phyloP scores from a whole-genome alignment of 2,113 vertebrate genomes.

The Parus major region DNA sequence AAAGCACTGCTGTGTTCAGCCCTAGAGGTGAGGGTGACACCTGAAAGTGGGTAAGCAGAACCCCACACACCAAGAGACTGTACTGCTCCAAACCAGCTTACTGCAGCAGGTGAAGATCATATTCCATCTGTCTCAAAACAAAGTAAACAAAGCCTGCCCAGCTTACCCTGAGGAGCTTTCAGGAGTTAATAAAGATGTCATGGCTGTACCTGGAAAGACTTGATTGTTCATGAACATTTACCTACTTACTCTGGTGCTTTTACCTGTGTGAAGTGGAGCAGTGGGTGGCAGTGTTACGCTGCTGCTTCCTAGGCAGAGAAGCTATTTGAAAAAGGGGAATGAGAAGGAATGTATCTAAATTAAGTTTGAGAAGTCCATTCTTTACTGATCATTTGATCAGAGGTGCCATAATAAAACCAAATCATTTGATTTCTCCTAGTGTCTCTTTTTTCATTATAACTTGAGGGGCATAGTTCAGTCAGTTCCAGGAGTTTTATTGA shows the following conservation, averaged over 20 bases:
- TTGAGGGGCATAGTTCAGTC: background rate
- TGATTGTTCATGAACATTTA: background rate
- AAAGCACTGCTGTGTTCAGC: background rate
- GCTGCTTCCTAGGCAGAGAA: background rate
- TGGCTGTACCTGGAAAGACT: background rate
- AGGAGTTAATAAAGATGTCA: background rate
- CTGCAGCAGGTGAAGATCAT: background rate
- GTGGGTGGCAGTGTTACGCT: conserved; percentile 56
- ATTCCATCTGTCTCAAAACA: background rate
- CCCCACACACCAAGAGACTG: background rate
- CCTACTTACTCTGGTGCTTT: background rate
- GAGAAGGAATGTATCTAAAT: background rate
- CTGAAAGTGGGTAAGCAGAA: background rate
- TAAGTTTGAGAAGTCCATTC: background rate
- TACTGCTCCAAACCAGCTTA: background rate
- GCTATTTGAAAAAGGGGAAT: background rate
- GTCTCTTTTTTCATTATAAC: background rate
- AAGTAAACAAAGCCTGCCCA: background rate
- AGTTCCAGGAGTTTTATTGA: background rate
- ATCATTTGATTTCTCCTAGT: background rate
- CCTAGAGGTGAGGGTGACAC: background rate
- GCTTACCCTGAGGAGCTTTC: background rate
- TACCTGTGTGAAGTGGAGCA: background rate
- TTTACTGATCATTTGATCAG: background rate
- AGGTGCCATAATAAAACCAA: background rate